These are phyloP conservation scores for Metellina segmentata DNA, from an alignment of 2,888 invertebrate species.

Conservation along the genomic window DNA sequence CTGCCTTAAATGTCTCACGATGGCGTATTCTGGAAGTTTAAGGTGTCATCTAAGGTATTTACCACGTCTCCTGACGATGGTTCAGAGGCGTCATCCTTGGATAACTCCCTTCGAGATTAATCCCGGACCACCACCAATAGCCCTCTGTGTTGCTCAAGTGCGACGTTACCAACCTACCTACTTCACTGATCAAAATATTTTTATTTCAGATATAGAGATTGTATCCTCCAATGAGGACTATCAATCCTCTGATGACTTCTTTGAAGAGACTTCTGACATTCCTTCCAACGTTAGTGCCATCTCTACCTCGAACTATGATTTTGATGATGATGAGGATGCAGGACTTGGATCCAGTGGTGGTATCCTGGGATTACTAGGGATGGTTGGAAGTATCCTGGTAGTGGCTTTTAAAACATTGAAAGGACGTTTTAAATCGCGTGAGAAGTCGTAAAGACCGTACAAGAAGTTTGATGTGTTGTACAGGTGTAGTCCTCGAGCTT, in stretches of 20 bases:
- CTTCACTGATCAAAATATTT: too few relatives aligned
- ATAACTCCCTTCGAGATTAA: too few relatives aligned
- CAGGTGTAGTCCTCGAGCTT: too few relatives aligned
- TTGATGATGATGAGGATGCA: background rate
- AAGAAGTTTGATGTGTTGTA: too few relatives aligned
- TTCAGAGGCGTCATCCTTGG: too few relatives aligned
- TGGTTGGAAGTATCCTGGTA: background rate
- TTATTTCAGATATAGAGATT: constrained; percentile 3
- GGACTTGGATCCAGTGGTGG: background rate
- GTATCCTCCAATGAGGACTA: background rate
- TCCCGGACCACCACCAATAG: too few relatives aligned
- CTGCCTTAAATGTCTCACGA: too few relatives aligned
- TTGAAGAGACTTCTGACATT: background rate
- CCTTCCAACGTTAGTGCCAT: background rate
- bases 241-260: background rate
- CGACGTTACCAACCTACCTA: too few relatives aligned
- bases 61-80: too few relatives aligned
- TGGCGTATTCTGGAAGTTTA: too few relatives aligned
- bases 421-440: background rate
- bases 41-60: too few relatives aligned
- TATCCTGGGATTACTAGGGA: background rate
- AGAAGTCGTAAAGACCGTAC: background rate
- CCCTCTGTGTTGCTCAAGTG: too few relatives aligned
- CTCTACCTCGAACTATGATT: background rate
- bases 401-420: background rate